phyloP scores from a whole-genome alignment of 1,140 invertebrate species.

The Cephus cinctus region DNA sequence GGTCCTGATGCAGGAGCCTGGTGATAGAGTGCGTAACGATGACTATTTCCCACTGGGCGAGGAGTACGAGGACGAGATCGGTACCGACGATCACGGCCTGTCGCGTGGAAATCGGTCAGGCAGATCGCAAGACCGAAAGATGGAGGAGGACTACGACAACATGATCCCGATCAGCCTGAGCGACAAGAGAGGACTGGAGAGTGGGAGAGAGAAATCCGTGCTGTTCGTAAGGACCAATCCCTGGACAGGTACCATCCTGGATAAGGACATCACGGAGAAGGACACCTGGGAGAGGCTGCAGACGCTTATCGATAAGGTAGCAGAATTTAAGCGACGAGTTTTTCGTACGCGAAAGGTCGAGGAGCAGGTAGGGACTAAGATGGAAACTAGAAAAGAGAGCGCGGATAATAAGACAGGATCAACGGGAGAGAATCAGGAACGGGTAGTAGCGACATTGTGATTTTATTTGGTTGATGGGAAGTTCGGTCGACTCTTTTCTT shows the following conservation, averaged over 20 bases:
- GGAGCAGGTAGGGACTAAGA: not conserved
- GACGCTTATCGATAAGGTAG: constrained; percentile 18
- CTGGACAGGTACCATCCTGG: not conserved
- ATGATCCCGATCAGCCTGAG: not conserved
- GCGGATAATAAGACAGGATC: not conserved
- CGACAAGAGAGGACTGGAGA: not conserved
- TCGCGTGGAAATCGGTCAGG: not conserved
- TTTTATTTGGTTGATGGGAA: constrained; percentile 7
- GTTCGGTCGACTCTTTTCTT: too few relatives aligned
- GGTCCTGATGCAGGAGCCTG: not conserved
- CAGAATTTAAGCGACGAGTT: constrained; percentile 18
- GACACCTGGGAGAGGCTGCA: constrained; percentile 21
- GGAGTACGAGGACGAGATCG: constrained; percentile 38
- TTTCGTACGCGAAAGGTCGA: constrained; percentile 10
- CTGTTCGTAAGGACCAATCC: not conserved
- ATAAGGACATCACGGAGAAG: constrained; percentile 1
- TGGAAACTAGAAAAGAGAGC: not conserved
- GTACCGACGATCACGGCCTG: constrained; percentile 16
- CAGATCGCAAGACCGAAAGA: not conserved
- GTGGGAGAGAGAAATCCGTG: not conserved
- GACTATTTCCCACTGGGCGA: constrained; percentile 43
- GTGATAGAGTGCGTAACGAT: constrained; percentile 29
- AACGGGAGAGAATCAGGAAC: constrained; percentile 2
- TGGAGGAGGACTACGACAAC: constrained; percentile 15
- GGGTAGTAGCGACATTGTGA: not conserved